Evolutionary conservation across 1,140 invertebrate species (phyloP), one percentile per base, ranked within the genome.

Genomic region (Leptinotarsa lineolata): DNA sequence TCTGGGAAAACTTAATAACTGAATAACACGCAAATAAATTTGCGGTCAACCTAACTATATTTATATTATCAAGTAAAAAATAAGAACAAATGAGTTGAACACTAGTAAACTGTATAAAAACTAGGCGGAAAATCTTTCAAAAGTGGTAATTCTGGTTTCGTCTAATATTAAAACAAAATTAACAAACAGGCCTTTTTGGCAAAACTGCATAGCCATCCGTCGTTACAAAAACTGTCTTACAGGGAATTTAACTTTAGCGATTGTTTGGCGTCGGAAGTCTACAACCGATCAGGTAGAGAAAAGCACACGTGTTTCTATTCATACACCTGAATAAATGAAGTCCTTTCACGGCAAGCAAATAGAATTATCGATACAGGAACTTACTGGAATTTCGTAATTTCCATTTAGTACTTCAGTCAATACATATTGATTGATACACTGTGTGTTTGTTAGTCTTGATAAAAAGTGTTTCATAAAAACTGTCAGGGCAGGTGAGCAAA

Each of bases 341-440:
- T 16, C 13, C n/a, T 15, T 54, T 54, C 48, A 54, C n/a, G 48
- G 4, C 6, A 13, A 54, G 48, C 48, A 54, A 54, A 54, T 54
- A 54, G 48, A 16, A 54, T 54, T 54, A 54, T 54, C 48, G n/a
- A 54, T 54, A 54, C 48, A 54, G 48, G 48, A 54, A 54, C 48
- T 54, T 8, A 18, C n/a, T 5, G 48, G 48, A 54, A 54, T 54
- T 54, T 54, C 15, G 6, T 54, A 54, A 54, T 54, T 54, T 54
- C 48, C 48, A 5, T 54, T 54, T 54, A 54, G 30, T 54, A 54
- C 48, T 15, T 18, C 1, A 13, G 4, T 54, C 48, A 54, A 16
- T 54, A 13, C 5, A 54, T 54, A 16, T 54, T 54, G 48, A 54
- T 54, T 18, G 48, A 54, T 54, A 54, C 48, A 54, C 48, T 54